A percentile compares a stretch with the other conserved stretches of the same genome.
phyloP scores from a whole-genome alignment of 2,888 invertebrate genomes.

The Fabriciana adippe region DNA sequence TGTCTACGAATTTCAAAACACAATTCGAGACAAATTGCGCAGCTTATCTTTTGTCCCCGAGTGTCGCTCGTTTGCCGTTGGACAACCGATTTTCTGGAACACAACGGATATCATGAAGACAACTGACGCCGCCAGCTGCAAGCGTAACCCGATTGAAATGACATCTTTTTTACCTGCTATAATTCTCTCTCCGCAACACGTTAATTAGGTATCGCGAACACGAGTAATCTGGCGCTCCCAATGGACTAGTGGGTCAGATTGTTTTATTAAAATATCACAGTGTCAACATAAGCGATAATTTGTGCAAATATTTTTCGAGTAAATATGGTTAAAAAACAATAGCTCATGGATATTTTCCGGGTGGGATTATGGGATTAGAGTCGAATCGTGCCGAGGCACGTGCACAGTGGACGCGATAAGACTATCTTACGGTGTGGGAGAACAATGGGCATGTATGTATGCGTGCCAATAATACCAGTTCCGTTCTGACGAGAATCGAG shows the following conservation, averaged over 20 bases:
- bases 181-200: conserved; percentile 25
- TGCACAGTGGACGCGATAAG: conserved; percentile 59
- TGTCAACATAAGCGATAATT: conserved; percentile 64
- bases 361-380: conserved; percentile 73
- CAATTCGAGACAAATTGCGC: conserved; percentile 57
- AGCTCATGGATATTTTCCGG: conserved; percentile 73
- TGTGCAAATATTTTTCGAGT: conserved; percentile 65
- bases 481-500: conserved; percentile 54
- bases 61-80: conserved; percentile 54
- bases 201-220: conserved; percentile 31
- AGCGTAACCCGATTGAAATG: conserved; percentile 22
- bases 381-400: conserved; percentile 57
- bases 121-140: conserved; percentile 26
- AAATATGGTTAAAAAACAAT: conserved; percentile 72
- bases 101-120: conserved; percentile 49
- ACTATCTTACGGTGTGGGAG: conserved; percentile 37
- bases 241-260: conserved; percentile 54
- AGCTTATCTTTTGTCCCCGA: conserved; percentile 61
- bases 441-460: conserved; percentile 46
- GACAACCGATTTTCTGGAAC: conserved; percentile 55
- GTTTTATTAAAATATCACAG: conserved; percentile 63
- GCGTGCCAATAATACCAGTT: conserved; percentile 50
- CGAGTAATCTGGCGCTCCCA: conserved; percentile 28
- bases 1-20: conserved; percentile 54
- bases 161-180: conserved; percentile 27